Evolutionary conservation across 2,113 vertebrate species (phyloP), one percentile per base, ranked within the genome.

Genomic region (Hiodon tergisus): DNA sequence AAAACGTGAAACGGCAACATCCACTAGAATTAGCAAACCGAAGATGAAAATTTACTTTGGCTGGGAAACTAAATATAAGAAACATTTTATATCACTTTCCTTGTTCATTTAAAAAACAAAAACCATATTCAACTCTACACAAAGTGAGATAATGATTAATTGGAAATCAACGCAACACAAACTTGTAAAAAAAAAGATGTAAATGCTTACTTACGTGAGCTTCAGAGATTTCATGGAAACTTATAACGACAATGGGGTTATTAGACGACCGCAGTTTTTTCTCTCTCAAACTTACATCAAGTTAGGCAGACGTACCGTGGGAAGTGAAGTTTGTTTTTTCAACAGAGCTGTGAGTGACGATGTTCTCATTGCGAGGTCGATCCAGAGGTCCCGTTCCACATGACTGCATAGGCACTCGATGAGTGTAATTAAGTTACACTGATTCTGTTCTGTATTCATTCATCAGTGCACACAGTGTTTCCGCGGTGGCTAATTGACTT

Each of bases 391-490:
- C 53, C 58, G 75, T 81, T 78, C 78, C 76, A 76, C 80, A 58
- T 77, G 75, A 60, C 72, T 81, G 72, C 67, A 74, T 69, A 61
- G 61, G 54, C 65, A 52, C 71, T 63, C 59, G 68, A 46, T 55
- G 31, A 69, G 76, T 75, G 78, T 78, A 82, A 82, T 82, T 80
- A 80, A 72, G 72, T 73, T 76, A 74, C 62, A 77, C 52, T 73
- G 71, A 77, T 77, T 77, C 52, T 67, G 65, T 67, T 68, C 48
- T 59, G 62, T 54, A 68, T 67, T 73, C 70, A 77, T 53, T 73
- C 76, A 77, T 72, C 71, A 72, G 48, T 65, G 53, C 70, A 72
- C 69, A 72, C 69, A 72, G 69, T 51, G 73, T 68, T 16, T 68
- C 65, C 73, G 66, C 52, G 68, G 46, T 61, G 76, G 55, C 68